Evolutionary conservation across 2,113 vertebrate genomes (phyloP).

Genomic region (Elgaria multicarinata): DNA sequence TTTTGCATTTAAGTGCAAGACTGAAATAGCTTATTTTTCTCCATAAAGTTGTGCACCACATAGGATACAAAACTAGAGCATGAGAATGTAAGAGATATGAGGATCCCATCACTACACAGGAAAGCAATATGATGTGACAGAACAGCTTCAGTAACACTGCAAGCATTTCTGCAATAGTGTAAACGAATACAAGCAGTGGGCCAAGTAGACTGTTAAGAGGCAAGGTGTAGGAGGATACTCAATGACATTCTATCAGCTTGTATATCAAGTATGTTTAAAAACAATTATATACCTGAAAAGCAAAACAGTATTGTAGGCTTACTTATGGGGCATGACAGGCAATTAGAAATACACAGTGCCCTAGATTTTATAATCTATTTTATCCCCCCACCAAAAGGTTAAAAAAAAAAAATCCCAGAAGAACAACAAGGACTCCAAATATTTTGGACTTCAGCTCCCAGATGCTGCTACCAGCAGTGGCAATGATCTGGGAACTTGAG

Average conservation of each 20-base stretch:
- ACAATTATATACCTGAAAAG: not conserved
- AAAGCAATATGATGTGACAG: not conserved
- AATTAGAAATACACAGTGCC: not conserved
- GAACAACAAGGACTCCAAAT: not conserved
- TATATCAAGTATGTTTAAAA: not conserved
- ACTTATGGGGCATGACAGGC: not conserved
- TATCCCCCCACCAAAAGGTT: not conserved
- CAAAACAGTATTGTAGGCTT: not conserved
- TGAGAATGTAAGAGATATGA: not conserved
- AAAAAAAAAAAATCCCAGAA: not conserved
- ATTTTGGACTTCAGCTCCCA: too few relatives aligned
- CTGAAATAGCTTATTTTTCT: not conserved
- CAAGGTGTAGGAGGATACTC: not conserved
- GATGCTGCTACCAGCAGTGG: too few relatives aligned
- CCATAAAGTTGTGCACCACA: not conserved
- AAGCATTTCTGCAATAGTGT: conserved; percentile 1
- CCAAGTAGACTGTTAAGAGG: not conserved
- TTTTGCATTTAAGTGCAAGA: not conserved
- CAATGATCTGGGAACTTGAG: too few relatives aligned
- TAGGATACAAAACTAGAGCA: not conserved
- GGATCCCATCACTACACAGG: accelerated
- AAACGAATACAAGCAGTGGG: not conserved
- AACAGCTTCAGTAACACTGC: not conserved
- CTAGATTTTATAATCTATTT: not conserved
- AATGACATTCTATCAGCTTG: not conserved